Percentiles rank a stretch among this genome's conserved stretches.
phyloP scores from a whole-genome alignment of 2,797 vertebrate species.

The Sebastolobus alascanus region DNA sequence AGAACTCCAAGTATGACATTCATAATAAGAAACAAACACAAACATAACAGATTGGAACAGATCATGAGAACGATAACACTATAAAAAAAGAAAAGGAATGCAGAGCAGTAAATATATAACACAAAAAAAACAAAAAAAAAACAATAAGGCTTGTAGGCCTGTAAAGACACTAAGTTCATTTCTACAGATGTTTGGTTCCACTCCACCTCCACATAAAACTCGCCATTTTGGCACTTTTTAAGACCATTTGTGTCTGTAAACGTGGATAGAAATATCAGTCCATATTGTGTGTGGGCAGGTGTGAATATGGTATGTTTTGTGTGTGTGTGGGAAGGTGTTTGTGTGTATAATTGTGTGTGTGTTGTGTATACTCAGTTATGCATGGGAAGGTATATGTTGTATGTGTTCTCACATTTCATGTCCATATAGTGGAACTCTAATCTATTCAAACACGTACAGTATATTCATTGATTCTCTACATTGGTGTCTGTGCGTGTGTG shows the following conservation, averaged over 20 bases:
- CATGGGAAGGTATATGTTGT: constrained; percentile 51
- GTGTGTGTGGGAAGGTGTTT: constrained; percentile 41
- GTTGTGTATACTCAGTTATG: constrained; percentile 37
- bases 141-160: constrained; percentile 2
- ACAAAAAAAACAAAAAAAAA: constrained; percentile 10
- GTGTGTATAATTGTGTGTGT: constrained; percentile 27
- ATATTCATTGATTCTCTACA: constrained; percentile 81
- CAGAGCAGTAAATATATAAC: constrained; percentile 24
- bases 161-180: constrained; percentile 39
- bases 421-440: constrained; percentile 76
- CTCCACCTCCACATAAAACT: constrained; percentile 47
- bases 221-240: constrained; percentile 81
- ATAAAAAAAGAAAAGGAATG: constrained; percentile 19
- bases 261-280: constrained; percentile 79
- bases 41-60: constrained; percentile 16
- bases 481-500: constrained; percentile 53
- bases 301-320: constrained; percentile 60
- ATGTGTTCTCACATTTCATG: constrained; percentile 70
- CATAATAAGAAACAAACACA: constrained; percentile 15
- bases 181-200: constrained; percentile 79
- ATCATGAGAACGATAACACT: not conserved
- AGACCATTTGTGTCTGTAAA: constrained; percentile 87
- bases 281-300: constrained; percentile 73
- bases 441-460: constrained; percentile 82
- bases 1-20: constrained; percentile 28